Evolutionary conservation across 1,140 invertebrate genomes (phyloP).

Genomic region (Macrobrachium nipponense): DNA sequence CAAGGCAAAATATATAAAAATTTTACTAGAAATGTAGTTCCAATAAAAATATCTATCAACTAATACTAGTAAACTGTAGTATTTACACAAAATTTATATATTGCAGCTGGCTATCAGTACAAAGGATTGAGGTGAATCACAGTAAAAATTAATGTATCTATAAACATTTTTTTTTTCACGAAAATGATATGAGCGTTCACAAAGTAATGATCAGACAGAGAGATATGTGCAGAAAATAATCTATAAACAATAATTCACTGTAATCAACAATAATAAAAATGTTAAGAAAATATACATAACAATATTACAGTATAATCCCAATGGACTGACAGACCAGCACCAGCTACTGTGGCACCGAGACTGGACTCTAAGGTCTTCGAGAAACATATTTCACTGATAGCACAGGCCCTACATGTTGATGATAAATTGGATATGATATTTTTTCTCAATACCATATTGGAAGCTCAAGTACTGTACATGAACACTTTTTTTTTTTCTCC

Average conservation of each 20-base stretch:
- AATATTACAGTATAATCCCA: slow-evolving; percentile 45
- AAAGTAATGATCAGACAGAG: not conserved
- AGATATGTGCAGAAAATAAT: slow-evolving; percentile 46
- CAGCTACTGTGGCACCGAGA: slow-evolving; percentile 58
- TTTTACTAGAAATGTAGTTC: slow-evolving; percentile 20
- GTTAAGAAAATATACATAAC: slow-evolving; percentile 47
- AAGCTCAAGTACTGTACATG: slow-evolving; percentile 49
- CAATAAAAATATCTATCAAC: slow-evolving; percentile 41
- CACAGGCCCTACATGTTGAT: not conserved
- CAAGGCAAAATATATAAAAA: slow-evolving; percentile 46
- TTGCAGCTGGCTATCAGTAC: slow-evolving; percentile 57
- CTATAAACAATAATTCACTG: slow-evolving; percentile 42
- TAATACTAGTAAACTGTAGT: slow-evolving; percentile 44
- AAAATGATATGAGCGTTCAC: not conserved
- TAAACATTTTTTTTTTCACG: not conserved
- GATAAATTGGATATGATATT: too few species aligned
- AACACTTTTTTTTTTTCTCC: slow-evolving; percentile 21
- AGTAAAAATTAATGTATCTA: too few species aligned
- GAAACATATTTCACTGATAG: slow-evolving; percentile 39
- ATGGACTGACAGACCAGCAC: slow-evolving; percentile 52
- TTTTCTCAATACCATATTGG: slow-evolving; percentile 56
- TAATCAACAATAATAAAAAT: slow-evolving; percentile 46
- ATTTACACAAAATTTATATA: slow-evolving; percentile 58
- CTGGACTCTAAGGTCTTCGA: slow-evolving; percentile 48
- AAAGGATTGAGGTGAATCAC: slow-evolving; percentile 30